Evolutionary conservation across 1,140 invertebrate genomes (phyloP).

Genomic region (Uloborus diversus): DNA sequence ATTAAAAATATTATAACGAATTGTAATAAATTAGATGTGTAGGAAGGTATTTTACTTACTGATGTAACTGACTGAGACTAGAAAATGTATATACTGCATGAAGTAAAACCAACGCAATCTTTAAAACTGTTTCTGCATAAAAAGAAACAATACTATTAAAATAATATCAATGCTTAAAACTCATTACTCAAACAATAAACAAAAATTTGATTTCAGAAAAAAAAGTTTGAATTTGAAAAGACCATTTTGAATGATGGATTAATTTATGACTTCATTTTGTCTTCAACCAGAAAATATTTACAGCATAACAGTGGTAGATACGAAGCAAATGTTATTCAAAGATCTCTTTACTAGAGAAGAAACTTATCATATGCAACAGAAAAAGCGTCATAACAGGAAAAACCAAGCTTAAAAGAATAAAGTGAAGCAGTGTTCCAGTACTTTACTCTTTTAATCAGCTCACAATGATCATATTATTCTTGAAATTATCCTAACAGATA

Average conservation of each 20-base stretch:
- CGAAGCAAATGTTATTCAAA: too few species aligned
- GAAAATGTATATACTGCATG: conserved; percentile 72
- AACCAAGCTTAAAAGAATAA: too few species aligned
- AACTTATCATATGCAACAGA: too few species aligned
- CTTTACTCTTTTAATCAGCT: too few species aligned
- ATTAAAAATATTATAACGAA: background rate
- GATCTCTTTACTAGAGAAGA: too few species aligned
- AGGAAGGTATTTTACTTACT: background rate
- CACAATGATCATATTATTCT: too few species aligned
- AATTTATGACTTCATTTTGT: background rate
- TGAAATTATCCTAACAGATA: too few species aligned
- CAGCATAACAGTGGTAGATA: background rate
- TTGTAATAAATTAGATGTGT: background rate
- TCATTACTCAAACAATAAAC: background rate
- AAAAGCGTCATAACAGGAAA: too few species aligned
- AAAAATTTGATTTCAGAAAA: background rate
- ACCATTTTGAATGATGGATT: background rate
- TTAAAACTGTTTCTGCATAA: conserved; percentile 66
- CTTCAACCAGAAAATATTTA: background rate
- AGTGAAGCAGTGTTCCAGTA: too few species aligned
- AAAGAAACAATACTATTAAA: conserved; percentile 15
- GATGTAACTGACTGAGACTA: conserved; percentile 50
- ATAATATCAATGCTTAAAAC: background rate
- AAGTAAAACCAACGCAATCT: conserved; percentile 75
- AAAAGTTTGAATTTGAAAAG: background rate